Base-by-base conservation (phyloP, 2,797 vertebrate genomes). In the Gambusia yucatana region DNA sequence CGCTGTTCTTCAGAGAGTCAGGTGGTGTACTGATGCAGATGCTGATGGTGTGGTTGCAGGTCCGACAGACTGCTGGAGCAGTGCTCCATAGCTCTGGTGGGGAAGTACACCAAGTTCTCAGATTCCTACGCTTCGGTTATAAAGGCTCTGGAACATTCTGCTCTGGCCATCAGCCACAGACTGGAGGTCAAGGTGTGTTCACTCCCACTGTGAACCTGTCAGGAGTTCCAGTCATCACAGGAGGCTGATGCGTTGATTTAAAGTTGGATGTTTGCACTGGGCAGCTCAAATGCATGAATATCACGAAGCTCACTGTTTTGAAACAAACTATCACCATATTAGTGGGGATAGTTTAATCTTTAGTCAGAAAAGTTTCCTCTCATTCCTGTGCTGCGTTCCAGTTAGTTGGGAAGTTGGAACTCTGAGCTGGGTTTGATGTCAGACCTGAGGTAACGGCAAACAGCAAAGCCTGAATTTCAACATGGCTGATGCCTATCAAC, bases 71-170 rank as follows among this genome's bases (percentile, higher is more conserved):
- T 99, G 39, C 92, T 98, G 4, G 97, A 99, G 81, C 96, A 96
- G 0, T 98, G 97, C 75, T 98, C 97, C 6, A 98, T 99, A 17
- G 97, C 98, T 0, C 96, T 99, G 43, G 98, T 99, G 80, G 98
- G 98, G 79, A 99, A 99, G 84, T 99, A 99, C 93, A 99, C 97
- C 77, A 99, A 98, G 87, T 97, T 99, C 81, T 97, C 97, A 0
- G 98, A 99, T 92, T 99, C 98, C 0, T 99, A 99, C 0, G 98
- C 98, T 0, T 99, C 98, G 2, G 98, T 99, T 78, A 98, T 99
- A 84, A 99, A 99, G 88, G 98, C 98, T 0, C 93, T 99, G 91
- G 98, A 99, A 84, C 98, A 99, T 87, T 98, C 98, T 1, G 98
- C 98, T 0, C 93, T 99, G 72, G 97, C 98, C 48, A 98, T 99